Conservation (phyloP, 1,140 invertebrate species). For the Drosophila sp. region DNA sequence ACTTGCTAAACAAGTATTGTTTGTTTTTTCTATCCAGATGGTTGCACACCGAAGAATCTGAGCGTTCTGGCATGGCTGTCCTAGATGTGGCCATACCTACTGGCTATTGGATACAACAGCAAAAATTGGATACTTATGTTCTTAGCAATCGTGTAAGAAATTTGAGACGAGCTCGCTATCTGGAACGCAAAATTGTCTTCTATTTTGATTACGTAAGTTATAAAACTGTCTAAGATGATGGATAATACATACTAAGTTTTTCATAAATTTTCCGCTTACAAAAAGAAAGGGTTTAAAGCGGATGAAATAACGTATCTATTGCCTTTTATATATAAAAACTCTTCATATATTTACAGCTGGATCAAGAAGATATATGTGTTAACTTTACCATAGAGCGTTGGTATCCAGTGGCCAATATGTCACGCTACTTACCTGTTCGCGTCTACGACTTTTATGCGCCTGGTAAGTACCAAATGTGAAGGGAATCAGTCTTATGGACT, state of each 20-base stretch:
- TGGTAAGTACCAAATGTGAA: constrained; percentile 85
- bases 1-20: background rate
- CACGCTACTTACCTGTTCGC: constrained; percentile 93
- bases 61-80: constrained; percentile 95
- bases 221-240: constrained; percentile 35
- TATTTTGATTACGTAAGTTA: constrained; percentile 95
- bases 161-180: constrained; percentile 92
- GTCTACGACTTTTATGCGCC: constrained; percentile 98
- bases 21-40: constrained; percentile 86
- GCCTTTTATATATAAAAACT: background rate
- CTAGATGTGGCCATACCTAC: constrained; percentile 96
- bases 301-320: too few species aligned
- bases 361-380: constrained; percentile 92
- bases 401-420: constrained; percentile 98
- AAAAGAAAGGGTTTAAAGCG: too few species aligned
- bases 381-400: constrained; percentile 96
- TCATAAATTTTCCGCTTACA: too few species aligned
- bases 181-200: constrained; percentile 92
- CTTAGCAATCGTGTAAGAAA: constrained; percentile 89
- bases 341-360: constrained; percentile 86
- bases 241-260: too few species aligned
- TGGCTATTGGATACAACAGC: constrained; percentile 96
- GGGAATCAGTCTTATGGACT: background rate
- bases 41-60: constrained; percentile 90
- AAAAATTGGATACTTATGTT: constrained; percentile 93